Evolutionary conservation across 2,888 invertebrate species (phyloP), one percentile per base, ranked within the genome.

Genomic region (Nudaria mundana): DNA sequence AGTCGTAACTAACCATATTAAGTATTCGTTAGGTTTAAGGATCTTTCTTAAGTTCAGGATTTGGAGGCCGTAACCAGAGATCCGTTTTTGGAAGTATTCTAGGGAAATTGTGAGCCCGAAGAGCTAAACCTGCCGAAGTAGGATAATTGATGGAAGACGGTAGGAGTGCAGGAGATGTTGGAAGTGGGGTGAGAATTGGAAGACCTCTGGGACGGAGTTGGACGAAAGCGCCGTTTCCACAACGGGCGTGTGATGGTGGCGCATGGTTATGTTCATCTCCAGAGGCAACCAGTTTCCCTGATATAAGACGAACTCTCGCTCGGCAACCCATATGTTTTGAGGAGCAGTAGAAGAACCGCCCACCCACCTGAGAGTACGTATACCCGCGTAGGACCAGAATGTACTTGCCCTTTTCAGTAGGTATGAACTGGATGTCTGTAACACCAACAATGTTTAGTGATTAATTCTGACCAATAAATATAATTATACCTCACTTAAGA

Each of bases 401-500:
- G 55, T 85, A 81, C 51, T 87, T 87, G 10, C 89, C 89, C 47
- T 85, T 86, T 61, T 87, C 87, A 63, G 88, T 88, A n/a, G 86
- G 88, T 44, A 88, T 87, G 56, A 88, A 88, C 73, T 85, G 87
- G 44, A 86, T 76, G 67, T 83, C 86, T 87, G 85, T 42, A 86
- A 85, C 43, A 56, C 37, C 44, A 37, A 37, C 32, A 10, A 20
- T 11, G 14, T 56, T 72, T 61, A 71, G 52, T 56, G 46, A 44
- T 33, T 37, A 13, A 48, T 55, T 52, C 48, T 25, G 14, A n/a
- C 16, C 16, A 16, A 29, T 10, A 29, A n/a, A 2, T n/a, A n/a
- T n/a, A n/a, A n/a, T n/a, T n/a, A n/a, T n/a, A n/a, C n/a, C n/a
- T n/a, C n/a, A n/a, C n/a, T n/a, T n/a, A n/a, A n/a, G n/a, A n/a